phyloP scores from a whole-genome alignment of 2,888 invertebrate genomes.

The Eustalomyia histrio region DNA sequence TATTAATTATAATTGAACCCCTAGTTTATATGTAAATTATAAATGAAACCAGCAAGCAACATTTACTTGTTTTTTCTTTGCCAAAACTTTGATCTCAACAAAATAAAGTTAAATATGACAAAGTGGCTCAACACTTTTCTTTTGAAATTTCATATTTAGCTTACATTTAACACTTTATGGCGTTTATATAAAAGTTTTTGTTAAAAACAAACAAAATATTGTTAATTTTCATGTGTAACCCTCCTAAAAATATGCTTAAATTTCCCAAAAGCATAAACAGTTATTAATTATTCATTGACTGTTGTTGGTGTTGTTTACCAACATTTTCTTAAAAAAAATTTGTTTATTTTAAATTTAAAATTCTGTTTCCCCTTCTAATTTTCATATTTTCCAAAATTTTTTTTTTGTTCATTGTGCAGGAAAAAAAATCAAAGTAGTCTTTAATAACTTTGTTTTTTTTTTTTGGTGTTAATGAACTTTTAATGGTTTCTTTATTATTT shows the following conservation, averaged over 20 bases:
- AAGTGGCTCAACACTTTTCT: no score
- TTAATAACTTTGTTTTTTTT: not conserved
- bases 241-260: not conserved
- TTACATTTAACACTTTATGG: no score
- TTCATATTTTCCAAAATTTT: no score
- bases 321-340: not conserved
- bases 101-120: no score
- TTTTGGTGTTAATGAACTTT: slow-evolving; percentile 15
- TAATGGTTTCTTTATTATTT: slow-evolving; percentile 8
- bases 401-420: not conserved
- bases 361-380: not conserved
- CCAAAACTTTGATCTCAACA: no score
- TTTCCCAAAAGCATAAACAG: not conserved
- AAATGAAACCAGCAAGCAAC: no score
- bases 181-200: no score
- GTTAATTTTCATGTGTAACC: not conserved
- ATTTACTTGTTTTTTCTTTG: no score
- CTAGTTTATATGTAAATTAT: no score
- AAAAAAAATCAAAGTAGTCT: not conserved
- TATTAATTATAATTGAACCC: no score
- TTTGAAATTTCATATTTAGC: no score
- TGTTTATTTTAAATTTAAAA: not conserved
- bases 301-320: no score
- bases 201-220: not conserved
- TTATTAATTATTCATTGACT: not conserved